These are phyloP conservation scores for Icerya purchasi DNA, from an alignment of 2,888 invertebrate species.

Conservation along the genomic window DNA sequence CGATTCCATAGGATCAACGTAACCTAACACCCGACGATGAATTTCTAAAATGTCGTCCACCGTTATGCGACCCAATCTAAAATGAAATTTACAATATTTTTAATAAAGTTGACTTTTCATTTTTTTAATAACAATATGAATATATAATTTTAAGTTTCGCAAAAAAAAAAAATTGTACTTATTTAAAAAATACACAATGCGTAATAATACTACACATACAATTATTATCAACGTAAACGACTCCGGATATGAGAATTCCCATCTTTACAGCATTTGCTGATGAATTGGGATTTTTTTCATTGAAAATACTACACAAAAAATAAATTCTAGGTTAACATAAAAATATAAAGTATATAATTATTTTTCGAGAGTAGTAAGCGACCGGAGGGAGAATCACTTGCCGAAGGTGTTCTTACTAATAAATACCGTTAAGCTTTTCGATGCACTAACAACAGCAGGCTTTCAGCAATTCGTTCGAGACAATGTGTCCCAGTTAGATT, in stretches of 20 bases:
- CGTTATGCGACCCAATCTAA: slow-evolving; percentile 49
- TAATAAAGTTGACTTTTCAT: background rate
- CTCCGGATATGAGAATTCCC: too few relatives aligned
- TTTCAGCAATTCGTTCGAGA: background rate
- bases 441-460: background rate
- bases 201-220: too few relatives aligned
- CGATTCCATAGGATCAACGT: slow-evolving; percentile 80
- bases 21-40: slow-evolving; percentile 77
- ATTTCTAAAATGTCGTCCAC: slow-evolving; percentile 77
- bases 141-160: too few relatives aligned
- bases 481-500: background rate
- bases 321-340: too few relatives aligned
- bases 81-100: slow-evolving; percentile 16
- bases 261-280: too few relatives aligned
- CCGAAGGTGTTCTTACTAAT: background rate
- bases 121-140: background rate
- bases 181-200: too few relatives aligned
- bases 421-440: background rate
- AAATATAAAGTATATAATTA: too few relatives aligned
- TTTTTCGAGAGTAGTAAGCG: too few relatives aligned
- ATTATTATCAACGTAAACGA: too few relatives aligned
- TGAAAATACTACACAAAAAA: too few relatives aligned
- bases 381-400: background rate
- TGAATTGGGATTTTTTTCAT: too few relatives aligned
- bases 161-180: too few relatives aligned